phyloP scores from a whole-genome alignment of 2,888 invertebrate genomes.

The Calephelis perditalis region DNA sequence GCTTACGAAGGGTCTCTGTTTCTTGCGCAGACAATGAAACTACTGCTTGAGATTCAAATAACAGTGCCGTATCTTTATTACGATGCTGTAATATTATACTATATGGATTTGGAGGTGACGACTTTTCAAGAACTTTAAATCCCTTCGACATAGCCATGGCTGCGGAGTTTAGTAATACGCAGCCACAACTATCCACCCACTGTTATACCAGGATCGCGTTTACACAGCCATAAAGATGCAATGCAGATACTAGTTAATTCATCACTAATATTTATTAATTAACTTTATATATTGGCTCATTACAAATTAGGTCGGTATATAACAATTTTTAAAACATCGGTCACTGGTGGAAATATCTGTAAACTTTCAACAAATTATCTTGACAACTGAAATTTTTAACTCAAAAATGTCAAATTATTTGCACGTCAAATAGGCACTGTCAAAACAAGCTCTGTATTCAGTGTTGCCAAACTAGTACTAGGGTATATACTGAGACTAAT shows the following conservation, averaged over 20 bases:
- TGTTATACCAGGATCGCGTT: neutral
- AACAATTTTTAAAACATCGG: too few relatives aligned
- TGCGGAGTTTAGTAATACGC: constrained; percentile 29
- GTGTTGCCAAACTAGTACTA: too few relatives aligned
- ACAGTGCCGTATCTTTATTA: constrained; percentile 89
- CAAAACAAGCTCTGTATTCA: too few relatives aligned
- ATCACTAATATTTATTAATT: neutral
- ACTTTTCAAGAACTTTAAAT: constrained; percentile 93
- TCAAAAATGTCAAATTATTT: too few relatives aligned
- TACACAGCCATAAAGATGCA: constrained; percentile 2
- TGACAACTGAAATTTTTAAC: too few relatives aligned
- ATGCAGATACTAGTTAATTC: neutral
- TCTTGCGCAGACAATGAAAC: constrained; percentile 92
- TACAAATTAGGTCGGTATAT: neutral
- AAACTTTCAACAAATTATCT: too few relatives aligned
- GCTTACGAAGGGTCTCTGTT: constrained; percentile 91
- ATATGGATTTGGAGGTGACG: constrained; percentile 90
- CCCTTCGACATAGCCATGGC: constrained; percentile 96
- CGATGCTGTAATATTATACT: constrained; percentile 94
- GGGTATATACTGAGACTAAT: too few relatives aligned
- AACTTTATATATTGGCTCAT: neutral
- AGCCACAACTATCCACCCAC: constrained; percentile 19
- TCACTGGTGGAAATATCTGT: too few relatives aligned
- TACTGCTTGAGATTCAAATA: constrained; percentile 95
- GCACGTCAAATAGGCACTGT: too few relatives aligned